Evolutionary conservation across 2,888 invertebrate species (phyloP).

Genomic region (Mythimna albipuncta): DNA sequence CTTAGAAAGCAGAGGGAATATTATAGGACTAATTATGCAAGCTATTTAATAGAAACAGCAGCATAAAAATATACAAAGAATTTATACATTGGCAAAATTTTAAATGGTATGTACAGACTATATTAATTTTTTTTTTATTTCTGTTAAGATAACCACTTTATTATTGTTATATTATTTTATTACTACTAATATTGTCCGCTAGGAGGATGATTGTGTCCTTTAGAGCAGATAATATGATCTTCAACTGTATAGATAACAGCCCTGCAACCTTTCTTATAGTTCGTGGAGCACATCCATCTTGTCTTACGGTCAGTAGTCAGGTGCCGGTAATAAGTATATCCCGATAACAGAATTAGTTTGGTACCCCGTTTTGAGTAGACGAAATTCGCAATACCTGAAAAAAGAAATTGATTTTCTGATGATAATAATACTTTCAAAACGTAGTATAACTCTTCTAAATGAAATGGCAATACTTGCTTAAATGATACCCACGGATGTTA

Average conservation of each 20-base stretch:
- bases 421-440: too few relatives aligned
- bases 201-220: conserved; percentile 27
- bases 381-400: conserved; percentile 14
- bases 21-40: neutral
- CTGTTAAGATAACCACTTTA: too few relatives aligned
- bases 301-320: neutral
- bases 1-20: neutral
- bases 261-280: conserved; percentile 33
- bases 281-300: conserved; percentile 26
- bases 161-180: too few relatives aligned
- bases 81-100: neutral
- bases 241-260: conserved; percentile 30
- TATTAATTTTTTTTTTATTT: too few relatives aligned
- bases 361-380: conserved; percentile 20
- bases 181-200: neutral
- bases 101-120: too few relatives aligned
- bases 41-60: neutral
- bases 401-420: neutral
- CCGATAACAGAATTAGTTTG: neutral
- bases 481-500: too few relatives aligned
- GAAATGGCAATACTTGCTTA: too few relatives aligned
- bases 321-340: conserved; percentile 26
- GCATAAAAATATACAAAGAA: neutral
- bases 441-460: too few relatives aligned
- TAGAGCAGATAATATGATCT: conserved; percentile 8